Evolutionary conservation across 2,113 vertebrate genomes (phyloP).

Genomic region (Agapornis roseicollis): DNA sequence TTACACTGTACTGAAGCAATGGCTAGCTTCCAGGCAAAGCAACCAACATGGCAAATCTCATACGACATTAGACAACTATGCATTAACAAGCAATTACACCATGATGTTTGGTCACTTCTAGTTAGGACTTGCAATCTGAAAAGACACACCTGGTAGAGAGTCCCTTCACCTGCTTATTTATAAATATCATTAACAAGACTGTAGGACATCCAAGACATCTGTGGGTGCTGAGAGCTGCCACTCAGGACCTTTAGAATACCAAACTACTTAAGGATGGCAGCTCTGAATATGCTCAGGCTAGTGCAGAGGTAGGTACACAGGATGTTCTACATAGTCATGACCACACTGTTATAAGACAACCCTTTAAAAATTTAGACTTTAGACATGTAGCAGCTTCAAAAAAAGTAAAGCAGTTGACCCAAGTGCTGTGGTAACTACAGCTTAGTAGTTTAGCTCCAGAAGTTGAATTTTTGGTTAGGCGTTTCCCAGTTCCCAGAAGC

Average conservation of each 20-base stretch:
- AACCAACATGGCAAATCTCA: fast-evolving
- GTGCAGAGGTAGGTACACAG: background rate
- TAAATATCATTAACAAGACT: background rate
- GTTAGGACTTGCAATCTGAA: background rate
- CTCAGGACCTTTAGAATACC: background rate
- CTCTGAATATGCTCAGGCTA: background rate
- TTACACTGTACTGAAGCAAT: background rate
- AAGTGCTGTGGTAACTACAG: fast-evolving
- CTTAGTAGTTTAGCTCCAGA: background rate
- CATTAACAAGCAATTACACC: background rate
- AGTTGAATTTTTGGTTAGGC: background rate
- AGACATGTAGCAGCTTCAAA: background rate
- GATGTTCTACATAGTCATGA: background rate
- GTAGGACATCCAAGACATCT: background rate
- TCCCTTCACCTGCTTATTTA: background rate
- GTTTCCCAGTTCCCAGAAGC: background rate
- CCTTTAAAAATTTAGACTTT: background rate
- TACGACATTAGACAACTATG: background rate
- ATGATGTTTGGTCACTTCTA: background rate
- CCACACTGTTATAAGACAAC: background rate
- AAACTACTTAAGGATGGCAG: background rate
- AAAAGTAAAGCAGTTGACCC: background rate
- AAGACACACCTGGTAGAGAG: background rate
- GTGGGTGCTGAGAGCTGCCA: background rate
- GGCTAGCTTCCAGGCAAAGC: background rate